These are phyloP conservation scores for Bradypodion ventrale DNA, from an alignment of 2,797 vertebrate genomes.

Conservation along the genomic window DNA sequence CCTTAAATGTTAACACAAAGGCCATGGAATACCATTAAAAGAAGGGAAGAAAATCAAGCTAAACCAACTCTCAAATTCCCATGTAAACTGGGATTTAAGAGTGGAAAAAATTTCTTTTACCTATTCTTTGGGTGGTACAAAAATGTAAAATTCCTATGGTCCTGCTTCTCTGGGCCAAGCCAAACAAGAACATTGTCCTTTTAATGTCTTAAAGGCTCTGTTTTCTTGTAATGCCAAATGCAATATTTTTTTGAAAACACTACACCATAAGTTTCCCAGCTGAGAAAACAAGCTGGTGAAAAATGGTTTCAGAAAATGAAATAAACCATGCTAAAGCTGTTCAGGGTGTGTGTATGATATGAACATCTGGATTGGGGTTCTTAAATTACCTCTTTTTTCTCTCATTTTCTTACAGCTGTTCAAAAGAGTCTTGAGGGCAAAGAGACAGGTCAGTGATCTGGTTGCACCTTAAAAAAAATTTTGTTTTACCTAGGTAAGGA, in stretches of 20 bases:
- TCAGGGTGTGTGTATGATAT: conserved; percentile 81
- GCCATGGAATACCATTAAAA: conserved; percentile 44
- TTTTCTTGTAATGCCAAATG: conserved; percentile 85
- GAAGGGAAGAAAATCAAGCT: conserved; percentile 29
- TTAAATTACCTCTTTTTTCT: conserved; percentile 72
- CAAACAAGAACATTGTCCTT: conserved; percentile 83
- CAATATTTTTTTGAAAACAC: conserved; percentile 86
- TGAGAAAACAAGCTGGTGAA: conserved; percentile 87
- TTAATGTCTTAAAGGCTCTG: conserved; percentile 82
- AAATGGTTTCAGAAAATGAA: conserved; percentile 86
- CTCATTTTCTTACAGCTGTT: conserved; percentile 79
- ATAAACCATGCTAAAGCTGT: conserved; percentile 84
- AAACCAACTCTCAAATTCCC: conserved; percentile 71
- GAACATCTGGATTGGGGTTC: conserved; percentile 82
- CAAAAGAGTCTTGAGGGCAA: conserved; percentile 78
- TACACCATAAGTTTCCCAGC: conserved; percentile 86
- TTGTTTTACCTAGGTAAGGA: conserved; percentile 72
- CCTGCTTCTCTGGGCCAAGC: conserved; percentile 77
- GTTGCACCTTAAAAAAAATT: conserved; percentile 63
- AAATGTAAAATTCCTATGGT: conserved; percentile 77
- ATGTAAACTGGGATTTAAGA: conserved; percentile 68
- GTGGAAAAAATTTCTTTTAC: conserved; percentile 76
- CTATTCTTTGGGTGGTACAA: conserved; percentile 78
- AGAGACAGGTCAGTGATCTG: conserved; percentile 77
- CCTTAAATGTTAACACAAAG: conserved; percentile 40